Evolutionary conservation across 2,797 vertebrate species (phyloP).

Genomic region (Morus bassanus): DNA sequence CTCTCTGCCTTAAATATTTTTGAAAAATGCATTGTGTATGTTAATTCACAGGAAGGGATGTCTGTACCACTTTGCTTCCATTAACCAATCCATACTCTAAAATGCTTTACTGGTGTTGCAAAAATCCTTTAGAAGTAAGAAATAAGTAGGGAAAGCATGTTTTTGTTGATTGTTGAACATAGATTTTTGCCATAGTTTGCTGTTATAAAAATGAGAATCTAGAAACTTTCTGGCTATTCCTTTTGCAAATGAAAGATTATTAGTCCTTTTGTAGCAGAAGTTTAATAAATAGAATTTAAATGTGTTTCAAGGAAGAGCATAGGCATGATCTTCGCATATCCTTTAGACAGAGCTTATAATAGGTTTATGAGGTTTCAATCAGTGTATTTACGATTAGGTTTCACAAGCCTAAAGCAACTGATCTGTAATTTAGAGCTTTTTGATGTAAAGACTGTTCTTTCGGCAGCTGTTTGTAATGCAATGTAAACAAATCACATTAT

Average conservation of each 20-base stretch:
- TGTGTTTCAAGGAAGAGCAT: not conserved
- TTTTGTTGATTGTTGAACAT: not conserved
- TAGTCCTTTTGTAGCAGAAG: not conserved
- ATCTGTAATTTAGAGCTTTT: not conserved
- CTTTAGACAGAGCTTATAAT: not conserved
- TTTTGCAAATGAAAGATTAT: not conserved
- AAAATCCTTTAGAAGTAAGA: not conserved
- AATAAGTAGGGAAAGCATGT: rapidly evolving
- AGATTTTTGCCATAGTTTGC: not conserved
- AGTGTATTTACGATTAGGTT: not conserved
- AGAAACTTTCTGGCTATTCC: not conserved
- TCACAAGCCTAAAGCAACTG: not conserved
- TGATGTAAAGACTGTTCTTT: not conserved
- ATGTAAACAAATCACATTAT: not conserved
- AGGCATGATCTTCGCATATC: not conserved
- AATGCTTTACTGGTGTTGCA: not conserved
- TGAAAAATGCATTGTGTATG: not conserved
- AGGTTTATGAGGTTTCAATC: not conserved
- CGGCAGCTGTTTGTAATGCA: not conserved
- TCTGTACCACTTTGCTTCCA: not conserved
- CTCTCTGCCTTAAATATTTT: not conserved
- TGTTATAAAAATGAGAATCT: not conserved
- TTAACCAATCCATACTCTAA: not conserved
- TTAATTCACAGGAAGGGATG: not conserved
- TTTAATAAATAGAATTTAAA: not conserved